Conservation (phyloP, 1,140 invertebrate genomes). For the Neodiprion virginianus region DNA sequence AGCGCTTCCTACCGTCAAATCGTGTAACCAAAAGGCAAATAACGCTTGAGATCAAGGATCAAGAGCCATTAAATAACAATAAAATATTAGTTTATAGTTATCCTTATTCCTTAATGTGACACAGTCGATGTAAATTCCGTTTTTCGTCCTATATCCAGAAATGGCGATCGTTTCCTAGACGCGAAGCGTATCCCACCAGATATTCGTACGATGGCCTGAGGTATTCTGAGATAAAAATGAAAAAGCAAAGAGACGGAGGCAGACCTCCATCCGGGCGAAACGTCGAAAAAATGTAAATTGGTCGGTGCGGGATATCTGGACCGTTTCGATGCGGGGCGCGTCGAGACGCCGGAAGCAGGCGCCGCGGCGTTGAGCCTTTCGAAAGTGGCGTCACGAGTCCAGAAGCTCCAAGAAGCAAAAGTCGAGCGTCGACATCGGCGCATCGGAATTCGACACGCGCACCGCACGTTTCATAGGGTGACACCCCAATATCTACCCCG, state of each 20-base stretch:
- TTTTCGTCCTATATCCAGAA: no score
- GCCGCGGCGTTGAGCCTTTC: neutral
- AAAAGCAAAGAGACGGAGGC: neutral
- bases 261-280: neutral
- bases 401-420: neutral
- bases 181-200: neutral
- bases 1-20: no score
- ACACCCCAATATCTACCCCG: slow-evolving; percentile 3
- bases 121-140: no score
- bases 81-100: no score
- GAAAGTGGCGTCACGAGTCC: neutral
- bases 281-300: neutral
- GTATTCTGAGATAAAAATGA: neutral
- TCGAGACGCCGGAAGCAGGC: neutral
- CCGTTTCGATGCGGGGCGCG: neutral
- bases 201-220: neutral
- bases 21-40: no score
- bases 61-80: no score
- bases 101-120: no score
- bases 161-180: neutral
- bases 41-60: no score
- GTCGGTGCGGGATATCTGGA: neutral
- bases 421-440: slow-evolving; percentile 2
- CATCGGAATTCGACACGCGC: slow-evolving; percentile 4
- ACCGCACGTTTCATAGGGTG: neutral